Conservation (phyloP, 2,113 vertebrate genomes). For the Drymodes brunneopygia region DNA sequence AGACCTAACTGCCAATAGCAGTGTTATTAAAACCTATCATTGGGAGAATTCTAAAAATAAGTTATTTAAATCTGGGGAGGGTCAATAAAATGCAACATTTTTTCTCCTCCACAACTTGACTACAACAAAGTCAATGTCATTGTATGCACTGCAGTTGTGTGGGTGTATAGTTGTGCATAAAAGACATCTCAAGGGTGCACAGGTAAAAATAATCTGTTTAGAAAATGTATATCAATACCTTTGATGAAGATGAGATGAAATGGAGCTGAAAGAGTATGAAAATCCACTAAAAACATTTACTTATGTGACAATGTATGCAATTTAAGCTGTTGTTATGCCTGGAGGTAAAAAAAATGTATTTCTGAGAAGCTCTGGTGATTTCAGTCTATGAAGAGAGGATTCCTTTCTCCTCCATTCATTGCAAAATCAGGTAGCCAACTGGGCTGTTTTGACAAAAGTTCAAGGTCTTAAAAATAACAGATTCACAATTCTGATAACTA, state of each 20-base stretch:
- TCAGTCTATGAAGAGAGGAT: background rate
- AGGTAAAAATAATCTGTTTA: background rate
- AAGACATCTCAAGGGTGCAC: background rate
- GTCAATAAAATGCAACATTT: background rate
- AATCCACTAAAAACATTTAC: background rate
- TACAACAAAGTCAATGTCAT: background rate
- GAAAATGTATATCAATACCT: background rate
- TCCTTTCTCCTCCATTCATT: background rate
- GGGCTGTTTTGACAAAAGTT: background rate
- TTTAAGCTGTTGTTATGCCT: background rate
- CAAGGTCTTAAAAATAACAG: background rate
- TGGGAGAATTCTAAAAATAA: background rate
- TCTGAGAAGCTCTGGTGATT: background rate
- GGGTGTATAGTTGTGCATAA: background rate
- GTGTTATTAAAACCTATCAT: background rate
- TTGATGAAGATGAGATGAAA: background rate
- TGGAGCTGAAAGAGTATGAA: background rate
- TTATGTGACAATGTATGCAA: background rate
- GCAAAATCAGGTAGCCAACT: background rate
- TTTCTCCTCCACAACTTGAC: background rate
- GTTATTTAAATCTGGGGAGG: background rate
- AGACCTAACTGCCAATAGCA: background rate
- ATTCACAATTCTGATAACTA: background rate
- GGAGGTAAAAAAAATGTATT: background rate
- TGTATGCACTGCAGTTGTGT: background rate